Base-by-base conservation (phyloP, 2,888 invertebrate genomes). In the Dastarcus helophoroides region DNA sequence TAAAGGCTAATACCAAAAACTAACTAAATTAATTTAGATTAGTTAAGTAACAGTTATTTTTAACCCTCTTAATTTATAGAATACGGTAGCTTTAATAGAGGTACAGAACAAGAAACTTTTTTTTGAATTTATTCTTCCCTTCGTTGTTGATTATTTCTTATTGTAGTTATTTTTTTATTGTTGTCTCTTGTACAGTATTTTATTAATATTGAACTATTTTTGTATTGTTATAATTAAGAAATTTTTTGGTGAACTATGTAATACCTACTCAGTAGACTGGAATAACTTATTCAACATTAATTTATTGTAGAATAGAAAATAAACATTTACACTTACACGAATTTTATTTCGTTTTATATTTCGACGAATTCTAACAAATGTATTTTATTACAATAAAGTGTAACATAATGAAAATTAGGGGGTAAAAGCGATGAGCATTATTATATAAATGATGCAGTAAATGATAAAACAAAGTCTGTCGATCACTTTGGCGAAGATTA, bases 401-500 rank as follows among this genome's bases (percentile, higher is more conserved):
- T n/a, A n/a, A n/a, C n/a, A n/a, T n/a, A n/a, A n/a, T n/a, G n/a
- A n/a, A n/a, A n/a, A n/a, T 48, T 40, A 50, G 15, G 48, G 40
- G 3, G 44, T 22, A 32, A 53, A 53, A 9, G 39, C 42, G 14
- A 56, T 38, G 14, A 52, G 42, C 53, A 59, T 52, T 9, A 40
- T 33, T 23, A 54, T 35, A 39, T 56, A 58, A 8, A 47, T 39
- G 25, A 56, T 38, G 24, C 44, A 35, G 32, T 51, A 55, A 25
- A 38, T 29, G 23, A 53, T 33, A 32, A 58, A 48, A 28, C 50
- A 50, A 19, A 58, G 22, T 30, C 55, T 43, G 41, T 62, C 58
- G 12, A 60, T 31, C 22, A 61, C 41, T 40, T 49, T 56, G 5
- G 51, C 57, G 35, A 62, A 53, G 16, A 59, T 29, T 3, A 44